Evolutionary conservation across 2,113 vertebrate species (phyloP).

Genomic region (Notarius lentiginosus): DNA sequence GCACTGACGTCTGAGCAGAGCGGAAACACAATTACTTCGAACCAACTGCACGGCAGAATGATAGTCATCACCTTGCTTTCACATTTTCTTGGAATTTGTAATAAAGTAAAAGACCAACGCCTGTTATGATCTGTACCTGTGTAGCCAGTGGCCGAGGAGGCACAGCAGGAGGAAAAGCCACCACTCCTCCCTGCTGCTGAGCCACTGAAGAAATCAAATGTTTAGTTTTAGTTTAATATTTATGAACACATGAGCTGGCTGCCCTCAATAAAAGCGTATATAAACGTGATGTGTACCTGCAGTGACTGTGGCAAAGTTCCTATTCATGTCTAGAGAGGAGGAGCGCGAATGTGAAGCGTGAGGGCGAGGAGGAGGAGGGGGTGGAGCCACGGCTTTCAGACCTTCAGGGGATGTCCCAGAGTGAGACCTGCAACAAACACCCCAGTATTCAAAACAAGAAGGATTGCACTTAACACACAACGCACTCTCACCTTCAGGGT

Average conservation of each 20-base stretch:
- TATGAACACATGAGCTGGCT: not conserved
- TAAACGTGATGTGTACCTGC: conserved; percentile 69
- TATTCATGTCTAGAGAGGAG: conserved; percentile 95
- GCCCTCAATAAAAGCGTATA: not conserved
- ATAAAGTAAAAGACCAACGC: not conserved
- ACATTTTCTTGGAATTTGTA: not conserved
- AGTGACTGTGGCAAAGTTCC: conserved; percentile 81
- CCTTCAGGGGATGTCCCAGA: conserved; percentile 93
- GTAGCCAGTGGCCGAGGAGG: conserved; percentile 92
- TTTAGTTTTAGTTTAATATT: not conserved
- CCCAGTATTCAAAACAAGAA: not conserved
- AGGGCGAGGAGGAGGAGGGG: conserved; percentile 91
- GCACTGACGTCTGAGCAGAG: conserved; percentile 74
- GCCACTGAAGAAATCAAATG: conserved; percentile 59
- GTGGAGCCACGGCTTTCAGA: conserved; percentile 82
- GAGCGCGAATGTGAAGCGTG: conserved; percentile 94
- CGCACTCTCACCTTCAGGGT: not conserved
- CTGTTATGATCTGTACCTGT: conserved; percentile 74
- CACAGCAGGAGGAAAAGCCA: conserved; percentile 93
- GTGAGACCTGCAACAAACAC: conserved; percentile 81
- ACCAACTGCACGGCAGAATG: not conserved
- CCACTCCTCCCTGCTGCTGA: conserved; percentile 81
- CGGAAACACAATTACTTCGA: not conserved
- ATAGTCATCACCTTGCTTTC: not conserved
- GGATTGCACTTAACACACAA: conserved; percentile 15